A percentile compares a stretch with the other conserved stretches of the same genome.
Conservation (phyloP, 2,113 vertebrate genomes). For the Pelvicachromis taeniatus region DNA sequence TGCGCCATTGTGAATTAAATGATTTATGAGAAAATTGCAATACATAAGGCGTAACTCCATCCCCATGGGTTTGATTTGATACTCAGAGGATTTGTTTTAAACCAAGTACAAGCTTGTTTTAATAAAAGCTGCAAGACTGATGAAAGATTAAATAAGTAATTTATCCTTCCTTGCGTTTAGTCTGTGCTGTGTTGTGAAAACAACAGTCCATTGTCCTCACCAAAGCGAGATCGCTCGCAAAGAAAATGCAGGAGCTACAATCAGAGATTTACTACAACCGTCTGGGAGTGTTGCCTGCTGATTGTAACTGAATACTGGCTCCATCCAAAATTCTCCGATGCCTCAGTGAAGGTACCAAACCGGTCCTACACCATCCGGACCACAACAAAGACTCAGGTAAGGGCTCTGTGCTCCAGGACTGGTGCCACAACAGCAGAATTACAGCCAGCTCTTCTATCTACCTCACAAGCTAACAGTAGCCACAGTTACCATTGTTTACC, state of each 20-base stretch:
- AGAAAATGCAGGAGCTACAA: not conserved
- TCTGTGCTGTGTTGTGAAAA: not conserved
- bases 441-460: not conserved
- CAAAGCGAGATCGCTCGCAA: not conserved
- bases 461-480: not conserved
- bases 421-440: not conserved
- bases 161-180: not conserved
- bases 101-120: not conserved
- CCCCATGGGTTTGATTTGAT: not conserved
- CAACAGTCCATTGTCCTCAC: not conserved
- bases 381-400: not conserved
- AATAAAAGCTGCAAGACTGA: not conserved
- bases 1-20: rapidly evolving
- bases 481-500: not conserved
- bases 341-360: rapidly evolving
- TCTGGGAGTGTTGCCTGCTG: rapidly evolving
- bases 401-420: not conserved
- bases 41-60: rapidly evolving
- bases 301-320: not conserved
- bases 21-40: not conserved
- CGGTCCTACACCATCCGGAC: not conserved
- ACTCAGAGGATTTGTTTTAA: not conserved
- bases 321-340: not conserved
- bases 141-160: not conserved
- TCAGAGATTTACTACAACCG: not conserved